Conservation (phyloP, 2,888 invertebrate species). For the Drosophila anomalipes region DNA sequence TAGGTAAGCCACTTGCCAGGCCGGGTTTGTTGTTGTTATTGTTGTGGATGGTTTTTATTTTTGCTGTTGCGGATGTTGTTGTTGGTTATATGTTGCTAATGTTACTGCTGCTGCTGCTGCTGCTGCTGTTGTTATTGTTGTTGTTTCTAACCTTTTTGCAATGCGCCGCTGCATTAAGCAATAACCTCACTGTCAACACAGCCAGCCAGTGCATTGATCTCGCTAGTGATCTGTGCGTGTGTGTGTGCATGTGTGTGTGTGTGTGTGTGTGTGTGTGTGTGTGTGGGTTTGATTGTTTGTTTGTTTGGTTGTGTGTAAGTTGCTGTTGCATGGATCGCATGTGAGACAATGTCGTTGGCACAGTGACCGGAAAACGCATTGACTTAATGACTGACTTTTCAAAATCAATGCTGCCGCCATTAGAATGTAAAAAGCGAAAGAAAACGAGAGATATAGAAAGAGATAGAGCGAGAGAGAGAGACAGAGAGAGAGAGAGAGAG, state of each 20-base stretch:
- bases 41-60: slow-evolving; percentile 12
- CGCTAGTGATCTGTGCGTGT: slow-evolving; percentile 48
- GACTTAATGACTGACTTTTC: slow-evolving; percentile 84
- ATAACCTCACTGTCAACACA: slow-evolving; percentile 73
- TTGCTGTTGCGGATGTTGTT: slow-evolving; percentile 33
- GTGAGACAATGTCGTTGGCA: slow-evolving; percentile 81
- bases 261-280: slow-evolving; percentile 7
- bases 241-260: background rate
- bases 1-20: slow-evolving; percentile 77
- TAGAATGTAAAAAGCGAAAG: slow-evolving; percentile 54
- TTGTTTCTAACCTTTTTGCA: slow-evolving; percentile 77
- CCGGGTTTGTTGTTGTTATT: slow-evolving; percentile 49
- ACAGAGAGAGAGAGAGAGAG: background rate
- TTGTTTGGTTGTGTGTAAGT: slow-evolving; percentile 6
- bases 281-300: background rate
- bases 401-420: slow-evolving; percentile 65
- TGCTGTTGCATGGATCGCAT: slow-evolving; percentile 57
- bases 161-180: slow-evolving; percentile 70
- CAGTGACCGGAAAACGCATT: slow-evolving; percentile 83
- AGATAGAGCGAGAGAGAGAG: background rate
- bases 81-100: slow-evolving; percentile 39
- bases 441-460: background rate
- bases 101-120: slow-evolving; percentile 15
- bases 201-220: slow-evolving; percentile 68
- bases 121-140: slow-evolving; percentile 32